Base-by-base conservation (phyloP, 2,888 invertebrate species). In the Archips crataeganus region DNA sequence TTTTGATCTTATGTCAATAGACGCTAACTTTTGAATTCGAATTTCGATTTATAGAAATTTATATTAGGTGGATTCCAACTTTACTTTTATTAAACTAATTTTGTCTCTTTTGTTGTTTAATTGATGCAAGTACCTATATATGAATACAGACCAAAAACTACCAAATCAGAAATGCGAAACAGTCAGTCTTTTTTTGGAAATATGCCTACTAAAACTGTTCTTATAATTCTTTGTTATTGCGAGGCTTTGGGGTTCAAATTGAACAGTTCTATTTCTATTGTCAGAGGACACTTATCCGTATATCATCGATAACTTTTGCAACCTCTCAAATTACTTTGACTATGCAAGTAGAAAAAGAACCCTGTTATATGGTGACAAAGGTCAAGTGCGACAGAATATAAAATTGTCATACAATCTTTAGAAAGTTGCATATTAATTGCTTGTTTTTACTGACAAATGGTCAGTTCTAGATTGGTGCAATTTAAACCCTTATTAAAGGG, bases 201-300 rank as follows among this genome's bases (percentile, higher is more conserved):
- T 23, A 23, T 23, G 39, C 68, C 59, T 74, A 74, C 49, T 51
- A 74, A 60, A 49, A 47, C 39, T 60, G 60, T 60, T 69, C 59
- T 45, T 61, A n/a, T n/a, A 81, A 86, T 85, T 87, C 90, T 89
- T 90, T 89, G 90, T 91, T 88, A 89, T 76, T 77, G 32, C 73
- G 77, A 76, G 75, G 78, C 78, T 80, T 77, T 80, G 84, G 85
- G 85, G 84, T 83, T 85, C 79, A 82, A 84, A 88, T 87, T 86
- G 88, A 90, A 89, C 82, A 86, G 81, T 82, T 23, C 0, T 8
- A 57, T 32, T 23, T 80, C 84, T 79, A 84, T 89, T 90, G 89
- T 88, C 78, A 84, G 77, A 75, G 86, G 88, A 87, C 91, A 91
- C 87, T 90, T 85, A 80, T 83, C 83, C 83, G 77, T 63, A 72